A percentile compares a stretch with the other conserved stretches of the same genome.
phyloP scores from a whole-genome alignment of 2,888 invertebrate species.

The Platycheirus rosarum region DNA sequence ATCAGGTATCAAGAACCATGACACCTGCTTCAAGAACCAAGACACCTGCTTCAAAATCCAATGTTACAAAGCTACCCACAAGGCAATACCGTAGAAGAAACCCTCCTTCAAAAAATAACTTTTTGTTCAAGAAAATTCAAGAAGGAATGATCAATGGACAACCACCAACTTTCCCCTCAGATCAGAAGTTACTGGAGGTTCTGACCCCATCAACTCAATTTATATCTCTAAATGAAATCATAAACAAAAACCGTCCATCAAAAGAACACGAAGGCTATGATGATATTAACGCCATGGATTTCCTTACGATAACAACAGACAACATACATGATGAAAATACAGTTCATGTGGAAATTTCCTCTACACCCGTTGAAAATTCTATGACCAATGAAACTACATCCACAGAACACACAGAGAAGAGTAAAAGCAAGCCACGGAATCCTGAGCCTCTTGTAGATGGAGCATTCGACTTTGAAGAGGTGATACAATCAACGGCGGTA shows the following conservation, averaged over 20 bases:
- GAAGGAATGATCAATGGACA: not conserved
- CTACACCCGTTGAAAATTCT: not conserved
- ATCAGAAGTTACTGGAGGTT: not conserved
- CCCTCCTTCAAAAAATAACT: not conserved
- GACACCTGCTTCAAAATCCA: not conserved
- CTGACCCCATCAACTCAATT: too few species aligned
- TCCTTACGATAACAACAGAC: not conserved
- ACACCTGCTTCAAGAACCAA: too few species aligned
- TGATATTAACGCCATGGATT: not conserved
- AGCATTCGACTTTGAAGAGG: conserved; percentile 47
- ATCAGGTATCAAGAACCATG: too few species aligned
- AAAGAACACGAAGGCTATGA: not conserved
- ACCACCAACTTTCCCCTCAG: not conserved
- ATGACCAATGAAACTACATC: not conserved
- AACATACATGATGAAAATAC: not conserved
- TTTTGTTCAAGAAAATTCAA: not conserved
- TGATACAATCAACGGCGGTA: conserved; percentile 10
- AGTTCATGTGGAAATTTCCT: not conserved
- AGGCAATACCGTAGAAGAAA: too few species aligned
- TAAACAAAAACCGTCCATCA: not conserved
- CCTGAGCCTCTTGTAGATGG: too few species aligned
- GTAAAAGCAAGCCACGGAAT: too few species aligned
- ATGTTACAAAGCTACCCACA: not conserved
- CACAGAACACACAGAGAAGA: not conserved
- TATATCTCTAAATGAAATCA: not conserved